phyloP scores from a whole-genome alignment of 2,113 vertebrate genomes.

The Pituophis catenifer region DNA sequence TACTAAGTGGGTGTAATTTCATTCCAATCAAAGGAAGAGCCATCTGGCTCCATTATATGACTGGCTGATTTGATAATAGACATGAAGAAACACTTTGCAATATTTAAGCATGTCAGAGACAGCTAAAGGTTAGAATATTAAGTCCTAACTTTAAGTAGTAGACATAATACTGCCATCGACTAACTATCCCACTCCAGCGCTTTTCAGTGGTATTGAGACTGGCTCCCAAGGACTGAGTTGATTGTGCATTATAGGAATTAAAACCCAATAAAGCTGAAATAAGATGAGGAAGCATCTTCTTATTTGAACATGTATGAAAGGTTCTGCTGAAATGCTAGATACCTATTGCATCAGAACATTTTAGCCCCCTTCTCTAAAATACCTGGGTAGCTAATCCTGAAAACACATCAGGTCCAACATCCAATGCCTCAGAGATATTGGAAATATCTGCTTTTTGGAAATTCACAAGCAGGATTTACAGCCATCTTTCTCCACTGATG shows the following conservation, averaged over 20 bases:
- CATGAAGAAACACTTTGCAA: conserved; percentile 22
- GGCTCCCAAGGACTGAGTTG: neutral
- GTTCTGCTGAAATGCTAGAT: neutral
- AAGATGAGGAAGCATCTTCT: neutral
- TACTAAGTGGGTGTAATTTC: conserved; percentile 16
- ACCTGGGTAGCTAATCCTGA: neutral
- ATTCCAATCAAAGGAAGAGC: conserved; percentile 5
- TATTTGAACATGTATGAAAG: neutral
- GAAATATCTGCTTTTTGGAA: neutral
- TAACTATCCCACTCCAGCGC: neutral
- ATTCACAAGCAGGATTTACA: neutral
- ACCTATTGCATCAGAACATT: no score
- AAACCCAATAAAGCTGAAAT: neutral
- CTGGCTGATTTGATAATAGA: conserved; percentile 27
- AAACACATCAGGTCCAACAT: neutral
- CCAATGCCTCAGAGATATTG: neutral
- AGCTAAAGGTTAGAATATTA: neutral
- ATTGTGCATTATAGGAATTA: neutral
- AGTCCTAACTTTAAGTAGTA: neutral
- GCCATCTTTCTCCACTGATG: neutral
- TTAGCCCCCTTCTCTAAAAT: no score
- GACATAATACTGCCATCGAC: neutral
- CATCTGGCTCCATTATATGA: conserved; percentile 25
- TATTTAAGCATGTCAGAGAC: conserved; percentile 13
- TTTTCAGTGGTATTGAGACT: neutral